phyloP scores from a whole-genome alignment of 2,797 vertebrate species.

The Phataginus tricuspis region DNA sequence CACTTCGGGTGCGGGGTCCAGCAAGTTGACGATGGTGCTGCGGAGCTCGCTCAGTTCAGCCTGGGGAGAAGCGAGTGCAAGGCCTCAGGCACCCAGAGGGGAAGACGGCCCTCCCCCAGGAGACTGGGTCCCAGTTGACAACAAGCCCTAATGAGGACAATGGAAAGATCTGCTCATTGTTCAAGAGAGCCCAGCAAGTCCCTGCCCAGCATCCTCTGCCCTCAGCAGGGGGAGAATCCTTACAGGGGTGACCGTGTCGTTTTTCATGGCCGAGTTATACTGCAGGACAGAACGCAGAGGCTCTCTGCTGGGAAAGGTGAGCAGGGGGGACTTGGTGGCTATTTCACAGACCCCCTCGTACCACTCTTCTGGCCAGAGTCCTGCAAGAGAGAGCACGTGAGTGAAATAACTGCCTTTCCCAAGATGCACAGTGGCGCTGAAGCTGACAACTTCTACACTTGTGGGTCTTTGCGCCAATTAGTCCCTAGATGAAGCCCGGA shows the following conservation, averaged over 20 bases:
- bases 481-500: not conserved
- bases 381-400: conserved; percentile 80
- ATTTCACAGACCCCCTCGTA: conserved; percentile 98
- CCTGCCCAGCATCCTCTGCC: not conserved
- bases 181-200: not conserved
- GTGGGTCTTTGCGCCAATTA: not conserved
- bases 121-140: not conserved
- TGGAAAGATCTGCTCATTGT: not conserved
- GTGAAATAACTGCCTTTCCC: not conserved
- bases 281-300: conserved; percentile 96
- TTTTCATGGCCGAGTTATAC: conserved; percentile 98
- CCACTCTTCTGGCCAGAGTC: conserved; percentile 98
- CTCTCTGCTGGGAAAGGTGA: conserved; percentile 97
- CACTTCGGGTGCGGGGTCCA: conserved; percentile 96
- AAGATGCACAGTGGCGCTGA: not conserved
- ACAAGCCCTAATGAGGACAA: not conserved
- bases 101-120: fast-evolving
- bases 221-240: not conserved
- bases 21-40: conserved; percentile 95
- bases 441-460: not conserved
- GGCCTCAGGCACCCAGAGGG: not conserved
- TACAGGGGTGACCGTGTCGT: conserved; percentile 96
- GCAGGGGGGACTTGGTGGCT: conserved; percentile 95
- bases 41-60: conserved; percentile 95
- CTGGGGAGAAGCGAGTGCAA: conserved; percentile 80